Conservation (phyloP, 1,140 invertebrate genomes). For the Brachionus sp. region DNA sequence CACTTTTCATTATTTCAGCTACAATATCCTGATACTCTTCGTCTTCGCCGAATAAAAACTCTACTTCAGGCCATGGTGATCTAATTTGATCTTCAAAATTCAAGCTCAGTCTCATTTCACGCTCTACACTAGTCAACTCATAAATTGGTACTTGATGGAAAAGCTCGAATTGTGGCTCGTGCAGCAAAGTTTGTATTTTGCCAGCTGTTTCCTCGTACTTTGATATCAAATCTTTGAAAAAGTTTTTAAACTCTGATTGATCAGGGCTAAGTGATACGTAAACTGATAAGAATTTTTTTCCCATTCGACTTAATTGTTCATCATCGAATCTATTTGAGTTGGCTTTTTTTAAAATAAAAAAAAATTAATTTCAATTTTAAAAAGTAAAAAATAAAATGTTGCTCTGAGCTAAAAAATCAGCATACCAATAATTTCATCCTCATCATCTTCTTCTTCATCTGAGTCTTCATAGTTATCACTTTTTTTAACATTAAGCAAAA, state of each 20-base stretch:
- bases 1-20: constrained; percentile 50
- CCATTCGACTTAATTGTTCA: not conserved
- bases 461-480: constrained; percentile 11
- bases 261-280: constrained; percentile 47
- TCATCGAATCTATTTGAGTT: constrained; percentile 11
- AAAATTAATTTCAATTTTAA: no score
- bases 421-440: not conserved
- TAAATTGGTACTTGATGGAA: constrained; percentile 56
- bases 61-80: constrained; percentile 53
- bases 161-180: constrained; percentile 53
- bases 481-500: constrained; percentile 52
- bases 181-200: constrained; percentile 53
- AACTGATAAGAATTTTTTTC: not conserved
- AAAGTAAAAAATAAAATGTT: no score
- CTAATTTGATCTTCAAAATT: constrained; percentile 56
- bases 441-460: not conserved
- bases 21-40: constrained; percentile 53
- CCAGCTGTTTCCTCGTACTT: constrained; percentile 54
- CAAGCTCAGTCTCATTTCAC: constrained; percentile 46
- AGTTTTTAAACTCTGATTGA: constrained; percentile 52
- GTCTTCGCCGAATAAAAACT: constrained; percentile 55
- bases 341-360: not conserved
- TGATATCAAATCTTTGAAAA: constrained; percentile 51
- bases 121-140: constrained; percentile 50
- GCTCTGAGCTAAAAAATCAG: no score